Conservation (phyloP, 1,140 invertebrate genomes). For the Lethrus apterus region DNA sequence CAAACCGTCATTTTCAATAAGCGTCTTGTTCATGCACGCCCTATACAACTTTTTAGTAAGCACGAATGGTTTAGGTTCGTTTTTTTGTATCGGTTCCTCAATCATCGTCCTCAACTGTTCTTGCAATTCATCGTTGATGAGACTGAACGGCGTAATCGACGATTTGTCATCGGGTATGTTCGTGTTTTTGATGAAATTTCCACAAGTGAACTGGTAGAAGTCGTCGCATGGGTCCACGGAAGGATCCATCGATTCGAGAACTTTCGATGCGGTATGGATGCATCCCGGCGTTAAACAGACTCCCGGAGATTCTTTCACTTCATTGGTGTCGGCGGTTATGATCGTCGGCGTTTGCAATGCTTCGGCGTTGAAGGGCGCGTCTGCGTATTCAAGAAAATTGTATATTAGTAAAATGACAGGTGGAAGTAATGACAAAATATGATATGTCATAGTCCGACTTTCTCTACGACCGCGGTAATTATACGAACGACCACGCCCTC, state of each 20-base stretch:
- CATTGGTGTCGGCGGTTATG: conserved; percentile 25
- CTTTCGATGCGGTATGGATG: conserved; percentile 62
- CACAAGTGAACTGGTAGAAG: conserved; percentile 81
- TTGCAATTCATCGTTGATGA: conserved; percentile 71
- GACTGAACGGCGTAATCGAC: conserved; percentile 70
- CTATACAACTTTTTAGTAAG: conserved; percentile 72
- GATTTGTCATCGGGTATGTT: conserved; percentile 77
- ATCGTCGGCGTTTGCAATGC: conserved; percentile 33
- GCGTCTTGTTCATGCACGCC: conserved; percentile 76
- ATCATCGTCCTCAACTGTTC: conserved; percentile 70
- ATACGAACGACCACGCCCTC: too few relatives aligned
- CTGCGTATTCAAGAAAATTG: conserved; percentile 18
- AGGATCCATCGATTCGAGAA: conserved; percentile 65
- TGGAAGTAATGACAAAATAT: conserved; percentile 6
- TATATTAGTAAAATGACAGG: conserved; percentile 16
- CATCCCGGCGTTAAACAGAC: conserved; percentile 58
- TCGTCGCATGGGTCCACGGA: conserved; percentile 80
- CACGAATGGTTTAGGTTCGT: conserved; percentile 65
- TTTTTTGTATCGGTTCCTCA: conserved; percentile 54
- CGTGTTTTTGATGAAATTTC: conserved; percentile 62
- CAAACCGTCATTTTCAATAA: conserved; percentile 67
- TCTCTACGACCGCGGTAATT: too few relatives aligned
- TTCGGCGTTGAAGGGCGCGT: conserved; percentile 39
- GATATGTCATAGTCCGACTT: conserved; percentile 18
- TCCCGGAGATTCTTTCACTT: conserved; percentile 18